These are phyloP conservation scores for Nautilus pompilius DNA, from an alignment of 1,140 invertebrate genomes.

Conservation along the genomic window DNA sequence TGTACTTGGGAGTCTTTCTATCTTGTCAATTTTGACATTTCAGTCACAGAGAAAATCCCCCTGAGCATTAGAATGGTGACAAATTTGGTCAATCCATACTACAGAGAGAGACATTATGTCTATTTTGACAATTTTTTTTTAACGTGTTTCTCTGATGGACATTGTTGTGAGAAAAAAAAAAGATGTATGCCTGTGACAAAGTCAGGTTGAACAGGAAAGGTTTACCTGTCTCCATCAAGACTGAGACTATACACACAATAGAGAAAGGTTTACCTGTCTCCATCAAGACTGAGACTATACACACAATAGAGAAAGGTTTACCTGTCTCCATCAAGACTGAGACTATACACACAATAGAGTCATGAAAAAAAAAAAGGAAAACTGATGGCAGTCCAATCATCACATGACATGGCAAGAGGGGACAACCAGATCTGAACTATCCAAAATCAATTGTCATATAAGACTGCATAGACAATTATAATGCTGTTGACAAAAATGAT, in stretches of 20 bases:
- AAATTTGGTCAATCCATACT: background rate
- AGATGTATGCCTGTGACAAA: background rate
- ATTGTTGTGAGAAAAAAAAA: background rate
- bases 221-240: background rate
- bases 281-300: too few species aligned
- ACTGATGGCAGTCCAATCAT: too few species aligned
- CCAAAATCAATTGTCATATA: background rate
- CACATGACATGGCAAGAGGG: background rate
- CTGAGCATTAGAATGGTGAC: background rate
- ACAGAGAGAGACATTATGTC: background rate
- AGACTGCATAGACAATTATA: background rate
- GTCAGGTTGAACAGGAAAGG: background rate
- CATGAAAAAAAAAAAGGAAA: too few species aligned
- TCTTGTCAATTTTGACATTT: background rate
- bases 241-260: too few species aligned
- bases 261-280: background rate
- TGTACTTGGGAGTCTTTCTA: background rate
- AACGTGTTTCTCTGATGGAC: background rate
- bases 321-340: background rate
- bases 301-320: too few species aligned
- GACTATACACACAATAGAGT: too few species aligned
- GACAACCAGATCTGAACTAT: background rate
- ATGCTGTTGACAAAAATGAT: background rate
- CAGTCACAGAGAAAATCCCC: background rate
- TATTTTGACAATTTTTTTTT: background rate